Evolutionary conservation across 2,797 vertebrate species (phyloP), one percentile per base, ranked within the genome.

Genomic region (Enteromius fasciolatus): DNA sequence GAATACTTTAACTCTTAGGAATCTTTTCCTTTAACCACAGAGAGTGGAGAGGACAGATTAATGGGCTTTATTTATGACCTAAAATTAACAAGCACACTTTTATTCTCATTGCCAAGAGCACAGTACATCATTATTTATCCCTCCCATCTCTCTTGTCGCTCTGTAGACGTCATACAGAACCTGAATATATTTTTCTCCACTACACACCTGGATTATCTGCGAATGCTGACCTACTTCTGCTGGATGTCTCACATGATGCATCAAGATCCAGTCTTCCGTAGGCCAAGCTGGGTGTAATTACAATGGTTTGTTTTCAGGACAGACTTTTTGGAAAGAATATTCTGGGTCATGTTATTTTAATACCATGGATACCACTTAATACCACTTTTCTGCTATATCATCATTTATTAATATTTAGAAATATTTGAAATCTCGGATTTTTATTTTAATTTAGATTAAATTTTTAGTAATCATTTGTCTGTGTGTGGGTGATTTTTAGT

Each of bases 61-160:
- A 88, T 66, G 18, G 69, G 1, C 25, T 48, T 85, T 72, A 87
- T 89, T 86, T 85, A 89, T 66, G 50, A 67, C 36, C 63, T 39
- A 64, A 82, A 80, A 78, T 84, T 81, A 78, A 28, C 63, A 36
- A 78, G 57, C 61, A 50, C 52, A 68, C 59, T 54, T 59, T 69
- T 59, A 36, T 54, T 23, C 28, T 50, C 28, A 44, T 31, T 57
- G 76, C 76, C 84, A 83, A 75, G 52, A 48, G 25, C 74, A 76
- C 48, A 39, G 23, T 61, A 59, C 44, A 63, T 80, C 52, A 44
- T 68, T 31, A 78, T 83, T 79, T 59, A 52, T 81, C 31, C 64
- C 33, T 28, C 5, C 33, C 12, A 9, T 44, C 36, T 75, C 66
- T 41, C 61, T 6, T 64, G 25, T 84, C 15, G 33, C 50, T 82